Evolutionary conservation across 2,113 vertebrate species (phyloP), one percentile per base, ranked within the genome.

Genomic region (Leuciscus idus): DNA sequence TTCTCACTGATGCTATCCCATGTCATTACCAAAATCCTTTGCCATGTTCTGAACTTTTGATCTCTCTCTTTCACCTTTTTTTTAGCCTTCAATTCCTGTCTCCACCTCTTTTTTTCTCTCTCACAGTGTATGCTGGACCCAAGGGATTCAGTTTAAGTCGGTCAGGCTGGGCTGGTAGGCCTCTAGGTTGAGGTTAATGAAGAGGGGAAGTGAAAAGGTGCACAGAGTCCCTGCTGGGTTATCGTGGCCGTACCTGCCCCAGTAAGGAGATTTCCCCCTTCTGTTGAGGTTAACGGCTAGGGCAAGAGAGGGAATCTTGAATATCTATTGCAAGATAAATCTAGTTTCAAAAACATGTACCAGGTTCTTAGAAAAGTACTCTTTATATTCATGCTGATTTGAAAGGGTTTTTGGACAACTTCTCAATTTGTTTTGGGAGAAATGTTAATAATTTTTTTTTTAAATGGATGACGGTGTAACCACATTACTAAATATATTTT

Each of bases 1-100:
- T 88, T 83, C 26, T 87, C 81, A 43, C 43, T 28, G 39, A 50
- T 48, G 74, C 84, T 52, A 13, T 76, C 83, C 33, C 28, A 6
- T 78, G 59, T 72, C 62, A 68, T 76, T 83, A 70, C 75, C 61
- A 55, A 39, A 57, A 84, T 68, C 50, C 52, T 61, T 80, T 36
- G 52, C 7, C 55, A 80, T 10, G 9, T 52, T 48, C 52, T 76
- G 55, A 11, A 30, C 72, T 75, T 84, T 84, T 28, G 0, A 19
- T 55, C 26, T 76, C 55, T 75, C 36, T 61, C 23, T 75, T 57
- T 72, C 3, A 17, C 82, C 30, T 46, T n/a, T 55, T 57, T 12
- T 78, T 80, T 21, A 43, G 57, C 55, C 55, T 10, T 4, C 21
- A 62, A 10, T 39, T 46, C 12, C 50, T 10, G 15, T 46, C 48